Percentiles rank a stretch among this genome's conserved stretches.
Conservation (phyloP, 2,797 vertebrate genomes). For the Mormyrops attenuatus region DNA sequence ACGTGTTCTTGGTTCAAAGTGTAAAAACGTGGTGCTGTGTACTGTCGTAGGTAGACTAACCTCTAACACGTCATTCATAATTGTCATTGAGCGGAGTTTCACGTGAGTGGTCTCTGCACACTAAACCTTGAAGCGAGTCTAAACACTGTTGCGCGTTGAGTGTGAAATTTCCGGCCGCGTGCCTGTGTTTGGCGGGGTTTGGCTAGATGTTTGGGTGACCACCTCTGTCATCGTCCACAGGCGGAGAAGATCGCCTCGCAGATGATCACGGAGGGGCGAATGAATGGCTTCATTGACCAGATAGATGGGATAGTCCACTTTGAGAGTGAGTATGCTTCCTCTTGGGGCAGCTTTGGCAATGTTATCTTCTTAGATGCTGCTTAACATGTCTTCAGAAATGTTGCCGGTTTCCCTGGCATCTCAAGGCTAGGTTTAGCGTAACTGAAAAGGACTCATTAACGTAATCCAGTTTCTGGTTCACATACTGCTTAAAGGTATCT, state of each 20-base stretch:
- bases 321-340: slow-evolving; percentile 78
- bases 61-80: slow-evolving; percentile 24
- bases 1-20: slow-evolving; percentile 18
- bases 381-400: neutral
- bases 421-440: neutral
- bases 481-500: neutral
- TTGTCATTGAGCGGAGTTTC: slow-evolving; percentile 5
- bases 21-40: neutral
- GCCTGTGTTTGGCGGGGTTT: neutral
- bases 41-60: slow-evolving; percentile 26
- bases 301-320: slow-evolving; percentile 98
- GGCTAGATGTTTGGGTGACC: slow-evolving; percentile 7
- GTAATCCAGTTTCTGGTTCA: neutral
- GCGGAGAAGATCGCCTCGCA: slow-evolving; percentile 98
- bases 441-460: neutral
- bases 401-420: neutral
- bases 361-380: neutral
- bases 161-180: neutral
- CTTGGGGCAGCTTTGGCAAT: neutral
- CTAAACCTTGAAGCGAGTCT: neutral
- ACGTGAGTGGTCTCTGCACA: neutral
- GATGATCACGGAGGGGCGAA: slow-evolving; percentile 98
- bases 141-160: neutral
- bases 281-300: slow-evolving; percentile 99
- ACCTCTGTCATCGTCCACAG: slow-evolving; percentile 50